Conservation (phyloP, 1,140 invertebrate species). For the Tigriopus japonicus region DNA sequence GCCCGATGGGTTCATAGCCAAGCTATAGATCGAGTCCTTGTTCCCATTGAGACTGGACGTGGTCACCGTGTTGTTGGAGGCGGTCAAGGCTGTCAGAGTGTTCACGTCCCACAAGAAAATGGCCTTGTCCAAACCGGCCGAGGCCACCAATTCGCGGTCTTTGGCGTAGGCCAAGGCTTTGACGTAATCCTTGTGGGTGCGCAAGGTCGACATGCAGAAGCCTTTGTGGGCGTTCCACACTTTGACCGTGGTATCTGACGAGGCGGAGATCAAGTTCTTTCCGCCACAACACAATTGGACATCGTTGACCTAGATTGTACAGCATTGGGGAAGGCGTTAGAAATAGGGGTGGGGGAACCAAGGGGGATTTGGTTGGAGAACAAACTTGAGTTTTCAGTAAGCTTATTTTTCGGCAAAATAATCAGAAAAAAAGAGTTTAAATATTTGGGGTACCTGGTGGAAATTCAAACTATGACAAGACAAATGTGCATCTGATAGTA, state of each 20-base stretch:
- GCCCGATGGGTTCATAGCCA: slow-evolving; percentile 93
- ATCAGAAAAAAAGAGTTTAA: too few species aligned
- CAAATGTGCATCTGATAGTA: too few species aligned
- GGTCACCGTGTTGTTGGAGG: slow-evolving; percentile 96
- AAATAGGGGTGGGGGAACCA: too few species aligned
- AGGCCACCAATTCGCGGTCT: slow-evolving; percentile 89
- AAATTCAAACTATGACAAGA: too few species aligned
- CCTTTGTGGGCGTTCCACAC: slow-evolving; percentile 99
- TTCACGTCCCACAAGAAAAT: slow-evolving; percentile 99
- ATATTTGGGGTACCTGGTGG: too few species aligned
- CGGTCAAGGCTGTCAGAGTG: slow-evolving; percentile 87
- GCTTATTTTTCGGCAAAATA: too few species aligned
- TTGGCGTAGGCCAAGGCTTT: slow-evolving; percentile 95
- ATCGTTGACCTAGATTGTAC: slow-evolving; percentile 55
- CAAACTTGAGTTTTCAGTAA: too few species aligned
- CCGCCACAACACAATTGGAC: slow-evolving; percentile 92
- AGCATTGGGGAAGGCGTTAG: too few species aligned
- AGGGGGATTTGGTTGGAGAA: too few species aligned
- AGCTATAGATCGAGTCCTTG: slow-evolving; percentile 95
- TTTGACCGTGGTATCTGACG: slow-evolving; percentile 97
- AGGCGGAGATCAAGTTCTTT: slow-evolving; percentile 93
- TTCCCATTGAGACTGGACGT: slow-evolving; percentile 90
- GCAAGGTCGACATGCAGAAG: slow-evolving; percentile 92
- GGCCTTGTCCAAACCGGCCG: slow-evolving; percentile 84
- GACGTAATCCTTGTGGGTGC: slow-evolving; percentile 98